Percentiles rank a stretch among this genome's conserved stretches.
phyloP scores from a whole-genome alignment of 2,797 vertebrate genomes.

The Micromesistius poutassou region DNA sequence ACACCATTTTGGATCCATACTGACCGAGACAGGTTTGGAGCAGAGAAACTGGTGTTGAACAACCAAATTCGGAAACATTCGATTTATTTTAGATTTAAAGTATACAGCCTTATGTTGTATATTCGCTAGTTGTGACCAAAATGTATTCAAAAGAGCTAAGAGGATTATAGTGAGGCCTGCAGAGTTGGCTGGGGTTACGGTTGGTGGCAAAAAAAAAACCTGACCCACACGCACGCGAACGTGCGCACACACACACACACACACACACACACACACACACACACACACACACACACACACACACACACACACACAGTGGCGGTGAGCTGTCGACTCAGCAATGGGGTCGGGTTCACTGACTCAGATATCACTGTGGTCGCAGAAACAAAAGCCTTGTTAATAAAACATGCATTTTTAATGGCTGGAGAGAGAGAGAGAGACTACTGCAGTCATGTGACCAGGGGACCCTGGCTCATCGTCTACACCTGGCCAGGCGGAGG shows the following conservation, averaged over 20 bases:
- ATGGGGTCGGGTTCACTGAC: slow-evolving; percentile 52
- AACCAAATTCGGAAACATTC: too few relatives aligned
- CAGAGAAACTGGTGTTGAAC: too few relatives aligned
- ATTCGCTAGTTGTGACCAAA: neutral
- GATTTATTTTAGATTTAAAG: too few relatives aligned
- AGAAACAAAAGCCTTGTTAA: slow-evolving; percentile 66
- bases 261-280: too few relatives aligned
- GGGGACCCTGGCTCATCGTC: neutral
- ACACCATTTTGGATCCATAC: too few relatives aligned
- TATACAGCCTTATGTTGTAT: too few relatives aligned
- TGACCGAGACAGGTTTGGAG: too few relatives aligned
- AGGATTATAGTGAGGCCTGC: slow-evolving; percentile 62
- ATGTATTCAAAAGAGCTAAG: slow-evolving; percentile 34
- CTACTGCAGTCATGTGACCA: slow-evolving; percentile 35
- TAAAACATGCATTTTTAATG: slow-evolving; percentile 71
- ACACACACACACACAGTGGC: too few relatives aligned
- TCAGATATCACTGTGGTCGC: slow-evolving; percentile 62
- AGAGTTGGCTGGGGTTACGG: slow-evolving; percentile 44
- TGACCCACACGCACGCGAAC: neutral
- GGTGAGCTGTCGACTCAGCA: slow-evolving; percentile 59
- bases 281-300: too few relatives aligned
- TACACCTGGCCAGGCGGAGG: neutral
- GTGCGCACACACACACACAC: too few relatives aligned
- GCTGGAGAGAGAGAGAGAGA: slow-evolving; percentile 41
- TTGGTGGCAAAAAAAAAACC: neutral